Evolutionary conservation across 2,797 vertebrate species (phyloP).

Genomic region (Danio aesculapii): DNA sequence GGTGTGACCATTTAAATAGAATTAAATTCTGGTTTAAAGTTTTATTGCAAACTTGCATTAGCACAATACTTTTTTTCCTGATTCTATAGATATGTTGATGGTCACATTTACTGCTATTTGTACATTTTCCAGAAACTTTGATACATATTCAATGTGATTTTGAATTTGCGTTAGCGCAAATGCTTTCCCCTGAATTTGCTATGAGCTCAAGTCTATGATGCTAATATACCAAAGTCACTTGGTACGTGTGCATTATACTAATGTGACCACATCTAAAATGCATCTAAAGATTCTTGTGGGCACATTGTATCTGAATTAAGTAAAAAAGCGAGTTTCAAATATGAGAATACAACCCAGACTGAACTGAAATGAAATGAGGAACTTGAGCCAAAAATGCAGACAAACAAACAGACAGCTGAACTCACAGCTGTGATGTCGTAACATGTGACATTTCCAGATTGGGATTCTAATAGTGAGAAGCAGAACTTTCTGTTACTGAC

Average conservation of each 20-base stretch:
- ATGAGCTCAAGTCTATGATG: no score
- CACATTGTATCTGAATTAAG: not conserved
- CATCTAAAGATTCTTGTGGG: not conserved
- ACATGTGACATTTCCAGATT: constrained; percentile 64
- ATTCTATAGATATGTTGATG: no score
- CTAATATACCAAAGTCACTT: no score
- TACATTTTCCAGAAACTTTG: no score
- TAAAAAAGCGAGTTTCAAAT: constrained; percentile 9
- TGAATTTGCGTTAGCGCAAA: no score
- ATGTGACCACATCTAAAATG: not conserved
- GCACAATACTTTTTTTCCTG: no score
- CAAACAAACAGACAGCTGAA: constrained; percentile 58
- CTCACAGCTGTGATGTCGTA: constrained; percentile 61
- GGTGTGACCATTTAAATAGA: no score
- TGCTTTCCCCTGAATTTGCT: no score
- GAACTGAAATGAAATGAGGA: constrained; percentile 9
- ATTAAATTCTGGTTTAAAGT: no score
- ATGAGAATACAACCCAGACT: not conserved
- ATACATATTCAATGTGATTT: no score
- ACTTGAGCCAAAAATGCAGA: constrained; percentile 36
- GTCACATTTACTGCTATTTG: no score
- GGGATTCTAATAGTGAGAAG: constrained; percentile 64
- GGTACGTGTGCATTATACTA: not conserved
- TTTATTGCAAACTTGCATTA: no score
- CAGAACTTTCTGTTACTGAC: constrained; percentile 25